Evolutionary conservation across 2,113 vertebrate genomes (phyloP).

Genomic region (Sebastes fasciatus): DNA sequence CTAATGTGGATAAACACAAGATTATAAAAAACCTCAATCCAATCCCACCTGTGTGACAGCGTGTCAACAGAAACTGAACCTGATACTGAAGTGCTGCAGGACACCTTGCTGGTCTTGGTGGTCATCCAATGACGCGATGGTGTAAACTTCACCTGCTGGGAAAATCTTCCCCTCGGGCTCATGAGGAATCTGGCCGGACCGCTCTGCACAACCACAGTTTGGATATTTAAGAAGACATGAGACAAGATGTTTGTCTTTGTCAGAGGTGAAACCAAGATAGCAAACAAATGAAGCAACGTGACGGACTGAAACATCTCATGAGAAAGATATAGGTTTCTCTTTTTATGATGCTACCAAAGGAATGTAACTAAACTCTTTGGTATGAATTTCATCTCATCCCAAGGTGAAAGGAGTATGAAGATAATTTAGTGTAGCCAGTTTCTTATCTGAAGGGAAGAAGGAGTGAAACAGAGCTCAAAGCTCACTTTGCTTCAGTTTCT

Average conservation of each 20-base stretch:
- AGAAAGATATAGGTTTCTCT: too few relatives aligned
- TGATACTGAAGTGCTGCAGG: background rate
- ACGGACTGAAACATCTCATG: too few relatives aligned
- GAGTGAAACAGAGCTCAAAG: too few relatives aligned
- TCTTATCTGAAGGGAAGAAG: too few relatives aligned
- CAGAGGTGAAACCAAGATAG: background rate
- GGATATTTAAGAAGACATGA: background rate
- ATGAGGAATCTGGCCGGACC: slow-evolving; percentile 44
- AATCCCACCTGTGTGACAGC: background rate
- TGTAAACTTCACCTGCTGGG: slow-evolving; percentile 20
- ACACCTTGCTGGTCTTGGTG: background rate
- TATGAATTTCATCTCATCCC: background rate
- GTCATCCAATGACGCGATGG: background rate
- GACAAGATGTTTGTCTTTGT: background rate
- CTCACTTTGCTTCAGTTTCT: too few relatives aligned
- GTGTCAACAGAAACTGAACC: background rate
- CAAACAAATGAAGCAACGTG: background rate
- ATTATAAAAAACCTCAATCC: too few relatives aligned
- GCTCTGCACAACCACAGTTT: background rate
- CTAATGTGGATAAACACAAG: too few relatives aligned
- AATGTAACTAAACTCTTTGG: background rate
- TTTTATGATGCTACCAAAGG: background rate
- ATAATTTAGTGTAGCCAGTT: background rate
- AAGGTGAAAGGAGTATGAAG: background rate
- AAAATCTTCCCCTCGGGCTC: background rate